Conservation (phyloP, 2,113 vertebrate species). For the Perca flavescens region DNA sequence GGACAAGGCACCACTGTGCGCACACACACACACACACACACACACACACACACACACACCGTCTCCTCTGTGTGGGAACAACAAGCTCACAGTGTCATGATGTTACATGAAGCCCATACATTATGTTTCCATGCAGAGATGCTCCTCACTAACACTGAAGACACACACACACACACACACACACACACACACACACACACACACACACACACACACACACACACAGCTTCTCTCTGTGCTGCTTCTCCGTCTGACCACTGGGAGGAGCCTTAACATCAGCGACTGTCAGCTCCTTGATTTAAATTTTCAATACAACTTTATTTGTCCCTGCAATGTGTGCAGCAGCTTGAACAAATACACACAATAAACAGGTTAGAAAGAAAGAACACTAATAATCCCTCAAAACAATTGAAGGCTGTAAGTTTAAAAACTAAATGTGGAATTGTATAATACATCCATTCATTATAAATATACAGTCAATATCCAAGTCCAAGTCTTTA, state of each 20-base stretch:
- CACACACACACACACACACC: not conserved
- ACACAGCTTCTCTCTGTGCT: not conserved
- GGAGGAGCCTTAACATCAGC: constrained; percentile 5
- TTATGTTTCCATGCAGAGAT: constrained; percentile 62
- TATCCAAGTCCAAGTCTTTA: not conserved
- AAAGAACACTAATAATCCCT: not conserved
- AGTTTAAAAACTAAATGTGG: not conserved
- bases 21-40: too few relatives aligned
- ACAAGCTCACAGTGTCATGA: constrained; percentile 66
- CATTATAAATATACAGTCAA: not conserved
- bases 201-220: constrained; percentile 1
- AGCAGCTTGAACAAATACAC: not conserved
- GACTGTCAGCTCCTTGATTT: rapidly evolving
- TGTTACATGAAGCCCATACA: constrained; percentile 66
- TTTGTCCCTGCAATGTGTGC: not conserved
- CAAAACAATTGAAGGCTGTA: not conserved
- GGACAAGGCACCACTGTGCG: constrained; percentile 58
- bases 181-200: not conserved
- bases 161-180: constrained; percentile 9
- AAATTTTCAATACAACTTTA: not conserved
- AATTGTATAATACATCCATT: not conserved
- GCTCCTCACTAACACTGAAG: not conserved
- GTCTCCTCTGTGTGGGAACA: constrained; percentile 76
- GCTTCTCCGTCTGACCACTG: not conserved
- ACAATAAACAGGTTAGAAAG: not conserved